Evolutionary conservation across 2,113 vertebrate species (phyloP).

Genomic region (Microcebus jonahi): DNA sequence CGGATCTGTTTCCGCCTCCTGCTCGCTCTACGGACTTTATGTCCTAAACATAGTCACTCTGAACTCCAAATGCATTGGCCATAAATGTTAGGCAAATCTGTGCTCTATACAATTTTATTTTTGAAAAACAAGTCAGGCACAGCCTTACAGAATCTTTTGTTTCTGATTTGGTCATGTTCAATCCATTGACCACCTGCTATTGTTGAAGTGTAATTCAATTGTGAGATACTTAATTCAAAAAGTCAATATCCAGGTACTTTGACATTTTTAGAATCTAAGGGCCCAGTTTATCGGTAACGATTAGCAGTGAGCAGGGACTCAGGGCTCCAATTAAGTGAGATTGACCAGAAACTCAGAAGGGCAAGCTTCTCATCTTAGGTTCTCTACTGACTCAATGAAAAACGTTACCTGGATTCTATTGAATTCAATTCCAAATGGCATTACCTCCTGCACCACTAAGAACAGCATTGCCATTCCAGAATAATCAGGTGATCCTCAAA

Average conservation of each 20-base stretch:
- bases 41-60: not conserved
- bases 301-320: not conserved
- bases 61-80: not conserved
- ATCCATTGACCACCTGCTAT: not conserved
- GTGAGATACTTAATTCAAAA: not conserved
- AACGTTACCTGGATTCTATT: not conserved
- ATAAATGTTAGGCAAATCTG: not conserved
- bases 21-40: not conserved
- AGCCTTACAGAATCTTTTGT: not conserved
- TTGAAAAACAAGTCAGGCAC: not conserved
- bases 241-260: not conserved
- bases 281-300: not conserved
- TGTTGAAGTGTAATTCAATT: not conserved
- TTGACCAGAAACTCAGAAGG: constrained; percentile 20
- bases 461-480: not conserved
- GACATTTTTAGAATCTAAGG: constrained; percentile 27
- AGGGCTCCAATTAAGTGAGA: not conserved
- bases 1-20: not conserved
- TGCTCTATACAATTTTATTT: not conserved
- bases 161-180: not conserved
- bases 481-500: not conserved
- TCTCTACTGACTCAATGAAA: not conserved
- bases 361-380: not conserved
- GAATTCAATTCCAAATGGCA: not conserved
- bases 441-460: not conserved